Conservation (phyloP, 2,113 vertebrate species). For the Nothoprocta perdicaria region DNA sequence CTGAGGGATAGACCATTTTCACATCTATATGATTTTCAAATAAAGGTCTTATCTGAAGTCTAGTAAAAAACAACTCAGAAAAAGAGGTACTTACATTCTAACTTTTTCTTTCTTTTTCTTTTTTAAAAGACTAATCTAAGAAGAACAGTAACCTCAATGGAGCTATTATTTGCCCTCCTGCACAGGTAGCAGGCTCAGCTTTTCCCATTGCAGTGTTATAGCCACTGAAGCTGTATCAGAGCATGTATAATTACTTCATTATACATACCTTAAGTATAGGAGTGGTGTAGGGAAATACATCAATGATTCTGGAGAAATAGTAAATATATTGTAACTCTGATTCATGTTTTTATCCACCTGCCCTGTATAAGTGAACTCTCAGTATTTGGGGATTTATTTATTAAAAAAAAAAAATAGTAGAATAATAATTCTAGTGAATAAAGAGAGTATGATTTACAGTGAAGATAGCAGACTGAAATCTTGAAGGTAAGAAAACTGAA, state of each 20-base stretch:
- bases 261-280: slow-evolving; percentile 51
- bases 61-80: neutral
- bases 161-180: slow-evolving; percentile 45
- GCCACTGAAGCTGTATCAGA: slow-evolving; percentile 54
- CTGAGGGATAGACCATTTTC: slow-evolving; percentile 2
- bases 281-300: neutral
- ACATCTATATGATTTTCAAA: neutral
- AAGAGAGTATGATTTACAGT: neutral
- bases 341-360: slow-evolving; percentile 44
- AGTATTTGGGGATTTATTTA: neutral
- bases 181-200: slow-evolving; percentile 59
- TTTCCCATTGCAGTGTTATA: neutral
- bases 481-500: neutral
- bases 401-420: neutral
- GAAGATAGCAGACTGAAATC: neutral
- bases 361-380: slow-evolving; percentile 52
- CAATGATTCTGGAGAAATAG: slow-evolving; percentile 4
- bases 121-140: neutral
- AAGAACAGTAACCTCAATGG: slow-evolving; percentile 29
- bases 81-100: neutral
- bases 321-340: slow-evolving; percentile 28
- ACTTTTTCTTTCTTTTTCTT: neutral
- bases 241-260: slow-evolving; percentile 68
- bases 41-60: neutral
- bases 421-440: neutral